Percentiles rank a stretch among this genome's conserved stretches.
phyloP scores from a whole-genome alignment of 2,888 invertebrate species.

The Quadroppia sp. region DNA sequence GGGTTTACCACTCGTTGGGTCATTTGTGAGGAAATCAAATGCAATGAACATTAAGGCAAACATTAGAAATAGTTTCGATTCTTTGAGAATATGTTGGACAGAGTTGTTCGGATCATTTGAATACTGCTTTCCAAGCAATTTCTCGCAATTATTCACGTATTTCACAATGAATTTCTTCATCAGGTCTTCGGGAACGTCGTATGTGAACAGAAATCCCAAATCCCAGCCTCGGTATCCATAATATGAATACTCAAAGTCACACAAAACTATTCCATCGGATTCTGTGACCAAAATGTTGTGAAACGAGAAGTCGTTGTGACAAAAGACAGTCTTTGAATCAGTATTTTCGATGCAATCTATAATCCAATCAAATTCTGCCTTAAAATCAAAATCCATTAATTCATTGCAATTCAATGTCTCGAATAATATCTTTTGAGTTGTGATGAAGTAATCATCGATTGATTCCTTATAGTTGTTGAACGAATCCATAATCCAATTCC shows the following conservation, averaged over 20 bases:
- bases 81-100: neutral
- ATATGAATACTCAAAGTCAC: conserved; percentile 20
- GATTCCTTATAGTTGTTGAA: neutral
- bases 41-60: too few species aligned
- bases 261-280: neutral
- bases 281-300: conserved; percentile 23
- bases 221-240: conserved; percentile 30
- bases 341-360: neutral
- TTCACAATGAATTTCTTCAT: neutral
- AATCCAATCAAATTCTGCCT: conserved; percentile 33
- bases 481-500: neutral
- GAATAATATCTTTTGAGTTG: neutral
- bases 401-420: conserved; percentile 19
- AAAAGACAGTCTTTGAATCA: conserved; percentile 1
- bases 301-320: conserved; percentile 26
- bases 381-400: conserved; percentile 20
- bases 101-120: neutral
- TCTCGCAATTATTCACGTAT: neutral
- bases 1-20: too few species aligned
- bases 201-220: neutral
- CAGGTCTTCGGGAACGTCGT: neutral
- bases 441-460: neutral
- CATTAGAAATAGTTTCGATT: too few species aligned
- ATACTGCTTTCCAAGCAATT: neutral
- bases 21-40: too few species aligned